These are phyloP conservation scores for Linepithema humile DNA, from an alignment of 1,140 invertebrate species.

Conservation along the genomic window DNA sequence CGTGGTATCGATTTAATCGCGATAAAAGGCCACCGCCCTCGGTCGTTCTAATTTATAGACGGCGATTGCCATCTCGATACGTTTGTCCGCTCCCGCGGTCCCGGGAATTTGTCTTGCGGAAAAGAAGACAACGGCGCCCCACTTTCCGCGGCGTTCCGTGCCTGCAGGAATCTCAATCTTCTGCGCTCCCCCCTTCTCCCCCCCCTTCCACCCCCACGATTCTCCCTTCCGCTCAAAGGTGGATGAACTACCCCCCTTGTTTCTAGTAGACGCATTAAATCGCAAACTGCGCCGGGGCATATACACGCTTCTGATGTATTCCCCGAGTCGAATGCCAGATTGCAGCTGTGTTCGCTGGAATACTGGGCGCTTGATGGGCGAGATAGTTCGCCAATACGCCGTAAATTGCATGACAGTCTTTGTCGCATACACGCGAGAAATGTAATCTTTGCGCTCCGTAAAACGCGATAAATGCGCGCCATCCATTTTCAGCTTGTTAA, in stretches of 20 bases:
- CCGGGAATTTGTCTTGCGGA: slow-evolving; percentile 70
- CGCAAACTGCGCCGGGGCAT: slow-evolving; percentile 28
- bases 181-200: not conserved
- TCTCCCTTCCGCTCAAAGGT: not conserved
- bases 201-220: not conserved
- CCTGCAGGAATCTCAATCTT: slow-evolving; percentile 32
- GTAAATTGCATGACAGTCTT: slow-evolving; percentile 21
- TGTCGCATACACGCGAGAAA: not conserved
- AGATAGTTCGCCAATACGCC: slow-evolving; percentile 31
- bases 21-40: slow-evolving; percentile 72
- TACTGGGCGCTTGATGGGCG: slow-evolving; percentile 28
- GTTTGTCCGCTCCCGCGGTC: slow-evolving; percentile 61
- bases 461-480: not conserved
- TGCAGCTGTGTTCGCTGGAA: slow-evolving; percentile 20
- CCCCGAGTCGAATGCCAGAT: slow-evolving; percentile 46
- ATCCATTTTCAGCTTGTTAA: not conserved
- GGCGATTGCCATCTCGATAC: slow-evolving; percentile 64
- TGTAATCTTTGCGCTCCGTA: not conserved
- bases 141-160: not conserved
- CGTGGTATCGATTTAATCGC: slow-evolving; percentile 77
- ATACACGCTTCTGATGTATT: slow-evolving; percentile 30
- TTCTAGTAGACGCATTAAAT: slow-evolving; percentile 64
- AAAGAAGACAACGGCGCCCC: slow-evolving; percentile 53
- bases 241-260: not conserved
- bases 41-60: slow-evolving; percentile 72